phyloP scores from a whole-genome alignment of 2,113 vertebrate species.

The Aramus guarauna region DNA sequence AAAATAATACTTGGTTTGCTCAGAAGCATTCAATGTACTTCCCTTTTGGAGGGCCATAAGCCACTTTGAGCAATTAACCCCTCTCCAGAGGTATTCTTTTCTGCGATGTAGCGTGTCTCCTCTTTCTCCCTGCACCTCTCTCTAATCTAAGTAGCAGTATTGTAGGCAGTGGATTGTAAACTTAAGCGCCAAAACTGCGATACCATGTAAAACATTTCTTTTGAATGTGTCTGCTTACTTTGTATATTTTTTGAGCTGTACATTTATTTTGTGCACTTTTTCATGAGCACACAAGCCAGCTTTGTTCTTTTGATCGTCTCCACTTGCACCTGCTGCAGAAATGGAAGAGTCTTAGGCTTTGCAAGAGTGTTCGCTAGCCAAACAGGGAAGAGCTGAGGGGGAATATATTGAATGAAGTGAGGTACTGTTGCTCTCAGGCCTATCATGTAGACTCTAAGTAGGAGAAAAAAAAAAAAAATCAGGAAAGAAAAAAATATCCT shows the following conservation, averaged over 20 bases:
- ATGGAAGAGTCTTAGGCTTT: neutral
- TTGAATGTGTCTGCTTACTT: neutral
- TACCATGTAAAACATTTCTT: neutral
- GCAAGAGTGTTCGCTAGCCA: neutral
- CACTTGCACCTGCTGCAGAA: neutral
- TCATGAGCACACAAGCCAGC: neutral
- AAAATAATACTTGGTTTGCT: neutral
- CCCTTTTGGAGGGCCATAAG: neutral
- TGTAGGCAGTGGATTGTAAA: neutral
- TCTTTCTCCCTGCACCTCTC: neutral
- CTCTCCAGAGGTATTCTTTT: neutral
- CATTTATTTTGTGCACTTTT: neutral
- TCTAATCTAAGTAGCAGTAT: neutral
- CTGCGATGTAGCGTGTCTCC: neutral
- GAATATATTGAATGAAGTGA: neutral
- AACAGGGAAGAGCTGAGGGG: neutral
- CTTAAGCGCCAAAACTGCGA: neutral
- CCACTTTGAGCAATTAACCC: neutral
- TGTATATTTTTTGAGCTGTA: neutral
- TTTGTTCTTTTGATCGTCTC: neutral
- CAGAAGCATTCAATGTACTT: neutral
- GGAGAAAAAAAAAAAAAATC: neutral
- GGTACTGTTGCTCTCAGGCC: accelerated
- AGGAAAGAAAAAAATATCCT: neutral
- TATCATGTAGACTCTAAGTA: neutral